Conservation (phyloP, 2,797 vertebrate species). For the Phaenicophaeus curvirostris region DNA sequence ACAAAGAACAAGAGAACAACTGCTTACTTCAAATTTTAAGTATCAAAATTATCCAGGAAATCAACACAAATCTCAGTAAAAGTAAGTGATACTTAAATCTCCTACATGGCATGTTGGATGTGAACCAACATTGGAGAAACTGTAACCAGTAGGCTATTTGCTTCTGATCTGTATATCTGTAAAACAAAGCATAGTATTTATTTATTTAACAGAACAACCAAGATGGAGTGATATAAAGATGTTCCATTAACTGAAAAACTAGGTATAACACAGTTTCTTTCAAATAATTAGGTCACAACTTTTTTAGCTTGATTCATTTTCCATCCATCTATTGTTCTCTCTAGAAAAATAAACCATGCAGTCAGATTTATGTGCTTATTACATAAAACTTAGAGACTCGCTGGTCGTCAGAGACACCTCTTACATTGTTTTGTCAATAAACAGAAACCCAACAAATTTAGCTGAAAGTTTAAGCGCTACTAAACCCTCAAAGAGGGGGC, state of each 20-base stretch:
- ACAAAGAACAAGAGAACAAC: background rate
- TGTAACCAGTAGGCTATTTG: background rate
- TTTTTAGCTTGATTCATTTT: background rate
- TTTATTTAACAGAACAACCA: background rate
- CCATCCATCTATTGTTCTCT: background rate
- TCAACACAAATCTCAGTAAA: background rate
- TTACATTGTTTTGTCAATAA: background rate
- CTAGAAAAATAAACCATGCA: background rate
- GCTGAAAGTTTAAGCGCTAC: background rate
- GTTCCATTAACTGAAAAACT: background rate
- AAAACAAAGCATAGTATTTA: background rate
- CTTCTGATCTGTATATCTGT: background rate
- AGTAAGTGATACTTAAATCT: background rate
- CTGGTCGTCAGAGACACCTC: background rate
- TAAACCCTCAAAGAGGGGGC: background rate
- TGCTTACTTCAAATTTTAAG: background rate
- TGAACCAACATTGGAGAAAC: background rate
- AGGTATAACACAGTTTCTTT: background rate
- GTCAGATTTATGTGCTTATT: background rate
- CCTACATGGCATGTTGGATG: background rate
- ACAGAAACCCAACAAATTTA: background rate
- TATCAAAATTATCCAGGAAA: background rate
- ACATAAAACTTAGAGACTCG: background rate
- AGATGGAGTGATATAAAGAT: background rate
- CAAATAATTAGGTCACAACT: background rate